Base-by-base conservation (phyloP, 2,888 invertebrate genomes). In the Agrotis puta region DNA sequence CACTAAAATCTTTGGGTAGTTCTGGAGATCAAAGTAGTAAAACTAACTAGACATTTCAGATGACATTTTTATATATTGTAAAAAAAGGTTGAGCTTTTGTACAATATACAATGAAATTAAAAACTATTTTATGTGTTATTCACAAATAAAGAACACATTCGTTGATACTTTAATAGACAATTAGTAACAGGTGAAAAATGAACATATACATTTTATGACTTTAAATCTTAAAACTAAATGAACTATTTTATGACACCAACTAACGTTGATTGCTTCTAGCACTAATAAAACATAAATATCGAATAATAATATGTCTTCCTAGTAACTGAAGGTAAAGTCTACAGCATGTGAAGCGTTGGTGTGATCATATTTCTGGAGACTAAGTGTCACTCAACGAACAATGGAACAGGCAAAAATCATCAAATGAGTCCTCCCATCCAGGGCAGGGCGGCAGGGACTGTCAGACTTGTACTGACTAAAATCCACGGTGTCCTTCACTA, bases 171-270 rank as follows among this genome's bases (percentile, higher is more conserved):
- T 66, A 63, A 58, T 57, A 47, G 24, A 62, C 20, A 39, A 57
- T 63, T 22, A 51, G 18, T 33, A 62, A 57, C 73, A 66, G 72
- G 64, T 85, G 70, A 75, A 68, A 71, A 72, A 62, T 48, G 33
- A 64, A 59, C 63, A 45, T 54, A 45, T 54, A 43, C 11, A n/a
- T 64, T 69, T 70, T 64, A 71, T 22, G 18, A 20, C 62, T 67
- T 71, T 66, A 72, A 43, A 9, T 64, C 18, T 64, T 39, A 51
- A 48, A 74, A 73, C 45, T 54, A 62, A 74, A 71, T 57, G 54
- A 75, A 56, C 45, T 14, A 65, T 56, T 64, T 83, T 85, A 83
- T 47, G 56, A 72, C 58, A 65, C 79, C 56, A 67, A 47, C 47
- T 45, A 53, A 47, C 62, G 24, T 73, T 85, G 50, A 77, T 61